Evolutionary conservation across 2,113 vertebrate genomes (phyloP).

Genomic region (Motacilla tschutschensis): DNA sequence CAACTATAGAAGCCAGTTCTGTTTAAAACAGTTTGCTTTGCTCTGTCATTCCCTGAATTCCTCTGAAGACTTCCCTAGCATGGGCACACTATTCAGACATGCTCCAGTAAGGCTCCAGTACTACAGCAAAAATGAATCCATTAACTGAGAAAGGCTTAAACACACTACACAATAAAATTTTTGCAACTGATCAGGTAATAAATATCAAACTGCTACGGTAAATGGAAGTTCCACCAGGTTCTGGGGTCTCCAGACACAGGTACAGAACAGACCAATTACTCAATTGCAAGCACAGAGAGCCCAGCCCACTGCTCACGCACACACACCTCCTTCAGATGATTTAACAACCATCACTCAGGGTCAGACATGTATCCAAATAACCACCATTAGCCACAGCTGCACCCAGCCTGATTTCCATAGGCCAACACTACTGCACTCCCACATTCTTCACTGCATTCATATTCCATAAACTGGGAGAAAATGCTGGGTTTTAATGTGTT

Average conservation of each 20-base stretch:
- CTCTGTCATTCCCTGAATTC: not conserved
- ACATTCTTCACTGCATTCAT: not conserved
- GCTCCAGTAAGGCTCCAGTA: too few species aligned
- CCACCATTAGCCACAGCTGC: not conserved
- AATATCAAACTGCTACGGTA: not conserved
- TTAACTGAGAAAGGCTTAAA: not conserved
- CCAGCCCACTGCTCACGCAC: not conserved
- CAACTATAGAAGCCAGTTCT: not conserved
- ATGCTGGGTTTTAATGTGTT: rapidly evolving
- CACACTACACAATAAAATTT: not conserved
- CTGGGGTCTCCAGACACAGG: not conserved
- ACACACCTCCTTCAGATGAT: not conserved
- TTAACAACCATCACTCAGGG: not conserved
- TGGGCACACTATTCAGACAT: not conserved
- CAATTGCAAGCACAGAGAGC: rapidly evolving
- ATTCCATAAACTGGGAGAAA: not conserved
- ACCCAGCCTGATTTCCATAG: not conserved
- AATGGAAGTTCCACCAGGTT: not conserved
- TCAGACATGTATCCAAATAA: not conserved
- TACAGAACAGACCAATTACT: not conserved
- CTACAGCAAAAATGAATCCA: not conserved
- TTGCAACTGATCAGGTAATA: not conserved
- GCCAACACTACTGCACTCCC: not conserved
- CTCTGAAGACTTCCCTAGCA: not conserved
- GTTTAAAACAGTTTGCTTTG: not conserved